phyloP scores from a whole-genome alignment of 2,113 vertebrate species.

The Lophura nycthemera region DNA sequence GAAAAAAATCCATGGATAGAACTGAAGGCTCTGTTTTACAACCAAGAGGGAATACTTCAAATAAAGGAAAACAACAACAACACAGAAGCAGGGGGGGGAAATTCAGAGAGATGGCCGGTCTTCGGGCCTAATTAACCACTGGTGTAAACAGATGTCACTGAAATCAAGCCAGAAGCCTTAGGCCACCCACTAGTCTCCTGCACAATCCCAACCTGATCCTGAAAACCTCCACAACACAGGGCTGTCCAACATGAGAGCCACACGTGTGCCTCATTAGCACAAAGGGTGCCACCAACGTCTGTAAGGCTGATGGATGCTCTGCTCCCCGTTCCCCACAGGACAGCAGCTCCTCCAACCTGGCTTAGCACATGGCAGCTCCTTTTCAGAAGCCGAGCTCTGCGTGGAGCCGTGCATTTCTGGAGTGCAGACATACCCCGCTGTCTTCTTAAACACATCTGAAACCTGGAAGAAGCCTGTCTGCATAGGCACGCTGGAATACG shows the following conservation, averaged over 20 bases:
- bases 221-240: background rate
- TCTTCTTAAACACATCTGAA: background rate
- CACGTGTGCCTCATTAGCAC: background rate
- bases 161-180: slow-evolving; percentile 31
- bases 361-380: background rate
- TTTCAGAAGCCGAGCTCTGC: background rate
- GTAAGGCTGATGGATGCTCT: background rate
- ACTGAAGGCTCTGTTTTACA: background rate
- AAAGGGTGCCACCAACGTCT: background rate
- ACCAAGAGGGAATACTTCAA: background rate
- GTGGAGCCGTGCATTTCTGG: background rate
- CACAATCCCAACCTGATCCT: background rate
- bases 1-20: background rate
- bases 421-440: fast-evolving
- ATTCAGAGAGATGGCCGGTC: background rate
- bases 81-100: background rate
- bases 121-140: slow-evolving; percentile 50
- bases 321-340: background rate
- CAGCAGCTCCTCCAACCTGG: background rate
- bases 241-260: background rate
- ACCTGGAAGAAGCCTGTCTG: background rate
- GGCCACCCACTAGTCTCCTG: slow-evolving; percentile 1
- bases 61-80: slow-evolving; percentile 10
- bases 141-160: slow-evolving; percentile 9
- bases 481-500: background rate